These are phyloP conservation scores for Eudemis profundana DNA, from an alignment of 2,888 invertebrate genomes.

Conservation along the genomic window DNA sequence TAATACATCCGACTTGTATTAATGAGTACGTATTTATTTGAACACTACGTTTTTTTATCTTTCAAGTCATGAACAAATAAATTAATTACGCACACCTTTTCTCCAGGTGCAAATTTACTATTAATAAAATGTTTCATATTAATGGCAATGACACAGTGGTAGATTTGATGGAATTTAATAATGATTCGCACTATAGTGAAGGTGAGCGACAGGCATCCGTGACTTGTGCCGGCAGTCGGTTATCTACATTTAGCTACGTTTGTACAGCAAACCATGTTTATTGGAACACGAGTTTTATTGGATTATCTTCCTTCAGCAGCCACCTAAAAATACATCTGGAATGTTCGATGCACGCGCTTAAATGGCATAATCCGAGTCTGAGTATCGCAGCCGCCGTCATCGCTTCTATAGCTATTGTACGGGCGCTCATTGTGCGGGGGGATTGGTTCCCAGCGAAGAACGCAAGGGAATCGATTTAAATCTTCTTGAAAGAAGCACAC, in stretches of 20 bases:
- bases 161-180: no score
- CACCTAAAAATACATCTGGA: constrained; percentile 33
- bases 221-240: no score
- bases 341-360: constrained; percentile 56
- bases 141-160: no score
- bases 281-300: constrained; percentile 7
- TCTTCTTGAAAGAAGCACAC: constrained; percentile 74
- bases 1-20: no score
- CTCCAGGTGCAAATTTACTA: no score
- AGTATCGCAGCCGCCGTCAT: constrained; percentile 67
- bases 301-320: constrained; percentile 26
- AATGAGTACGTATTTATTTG: no score
- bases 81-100: no score
- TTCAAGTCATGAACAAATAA: no score
- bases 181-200: no score
- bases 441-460: constrained; percentile 78
- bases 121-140: no score
- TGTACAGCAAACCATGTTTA: background rate
- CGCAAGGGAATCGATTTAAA: constrained; percentile 81
- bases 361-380: constrained; percentile 75
- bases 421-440: constrained; percentile 75
- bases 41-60: no score
- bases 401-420: constrained; percentile 74
- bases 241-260: background rate
- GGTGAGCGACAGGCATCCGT: no score